A percentile compares a stretch with the other conserved stretches of the same genome.
Conservation (phyloP, 2,113 vertebrate genomes). For the Nesoenas mayeri region DNA sequence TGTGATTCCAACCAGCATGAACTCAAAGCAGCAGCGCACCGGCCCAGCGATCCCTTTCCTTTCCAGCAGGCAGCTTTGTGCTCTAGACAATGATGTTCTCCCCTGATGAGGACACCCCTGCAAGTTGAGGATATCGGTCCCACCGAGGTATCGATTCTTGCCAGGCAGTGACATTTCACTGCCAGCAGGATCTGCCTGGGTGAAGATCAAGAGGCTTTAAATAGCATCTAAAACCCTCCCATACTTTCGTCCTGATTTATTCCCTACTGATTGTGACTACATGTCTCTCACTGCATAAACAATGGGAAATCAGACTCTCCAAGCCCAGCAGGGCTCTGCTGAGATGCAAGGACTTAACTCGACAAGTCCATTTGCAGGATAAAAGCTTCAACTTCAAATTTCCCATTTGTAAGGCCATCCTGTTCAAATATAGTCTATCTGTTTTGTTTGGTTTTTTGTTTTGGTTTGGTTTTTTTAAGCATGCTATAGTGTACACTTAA, state of each 20-base stretch:
- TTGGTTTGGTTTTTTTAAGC: background rate
- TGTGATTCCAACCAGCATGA: background rate
- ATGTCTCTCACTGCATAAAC: background rate
- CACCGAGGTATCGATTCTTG: background rate
- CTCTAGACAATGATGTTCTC: background rate
- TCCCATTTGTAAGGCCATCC: background rate
- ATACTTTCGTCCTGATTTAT: background rate
- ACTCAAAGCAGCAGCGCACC: background rate
- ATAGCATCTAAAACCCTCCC: slow-evolving; percentile 31
- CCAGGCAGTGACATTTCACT: slow-evolving; percentile 55
- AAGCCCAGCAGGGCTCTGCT: background rate
- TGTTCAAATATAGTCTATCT: background rate
- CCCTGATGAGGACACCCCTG: slow-evolving; percentile 27
- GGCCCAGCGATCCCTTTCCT: background rate
- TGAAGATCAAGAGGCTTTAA: slow-evolving; percentile 45
- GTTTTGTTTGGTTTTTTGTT: background rate
- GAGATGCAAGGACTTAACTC: background rate
- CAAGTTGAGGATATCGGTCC: background rate
- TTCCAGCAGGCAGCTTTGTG: background rate
- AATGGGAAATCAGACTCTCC: background rate
- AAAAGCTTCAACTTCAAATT: background rate
- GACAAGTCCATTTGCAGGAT: background rate
- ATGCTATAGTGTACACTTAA: background rate
- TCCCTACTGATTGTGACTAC: background rate
- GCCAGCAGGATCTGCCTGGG: slow-evolving; percentile 26